phyloP scores from a whole-genome alignment of 1,140 invertebrate genomes.

The Delia radicum region DNA sequence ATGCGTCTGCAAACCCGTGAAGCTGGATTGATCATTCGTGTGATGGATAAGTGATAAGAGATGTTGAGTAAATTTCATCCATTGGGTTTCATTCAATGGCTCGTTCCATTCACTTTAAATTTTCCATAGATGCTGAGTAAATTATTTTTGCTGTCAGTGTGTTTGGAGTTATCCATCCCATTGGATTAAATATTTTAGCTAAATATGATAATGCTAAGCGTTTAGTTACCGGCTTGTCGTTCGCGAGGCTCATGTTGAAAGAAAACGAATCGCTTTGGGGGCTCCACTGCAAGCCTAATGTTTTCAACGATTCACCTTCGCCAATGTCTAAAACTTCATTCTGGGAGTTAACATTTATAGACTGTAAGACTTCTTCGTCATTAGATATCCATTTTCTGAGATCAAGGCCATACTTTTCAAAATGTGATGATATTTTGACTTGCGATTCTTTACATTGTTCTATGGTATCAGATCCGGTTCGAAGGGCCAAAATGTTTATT shows the following conservation, averaged over 20 bases:
- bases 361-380: background rate
- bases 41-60: background rate
- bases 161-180: background rate
- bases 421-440: background rate
- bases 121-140: background rate
- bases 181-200: background rate
- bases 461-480: background rate
- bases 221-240: background rate
- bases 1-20: background rate
- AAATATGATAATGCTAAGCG: background rate
- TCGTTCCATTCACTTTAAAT: background rate
- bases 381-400: conserved; percentile 16
- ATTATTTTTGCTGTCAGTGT: background rate
- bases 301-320: background rate
- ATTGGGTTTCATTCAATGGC: background rate
- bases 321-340: background rate
- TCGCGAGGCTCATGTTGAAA: background rate
- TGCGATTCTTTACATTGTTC: background rate
- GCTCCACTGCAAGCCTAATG: background rate
- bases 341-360: no score
- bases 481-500: no score
- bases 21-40: background rate
- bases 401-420: background rate
- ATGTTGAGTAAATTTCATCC: background rate
- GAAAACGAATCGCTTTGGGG: background rate